Evolutionary conservation across 2,113 vertebrate genomes (phyloP).

Genomic region (Fulica atra): DNA sequence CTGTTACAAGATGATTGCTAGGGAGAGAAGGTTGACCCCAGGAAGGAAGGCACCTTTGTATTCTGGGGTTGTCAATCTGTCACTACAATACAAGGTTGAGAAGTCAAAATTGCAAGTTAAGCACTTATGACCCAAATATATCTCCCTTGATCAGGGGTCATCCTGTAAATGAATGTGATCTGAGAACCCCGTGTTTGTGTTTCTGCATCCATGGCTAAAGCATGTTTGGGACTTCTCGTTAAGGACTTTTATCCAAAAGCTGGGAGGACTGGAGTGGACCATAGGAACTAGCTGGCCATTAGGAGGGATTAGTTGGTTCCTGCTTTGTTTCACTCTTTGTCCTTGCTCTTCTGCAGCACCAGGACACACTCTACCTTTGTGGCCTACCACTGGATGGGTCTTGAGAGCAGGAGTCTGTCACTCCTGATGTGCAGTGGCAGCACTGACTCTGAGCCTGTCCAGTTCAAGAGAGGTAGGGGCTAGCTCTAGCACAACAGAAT

Average conservation of each 20-base stretch:
- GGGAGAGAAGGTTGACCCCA: not conserved
- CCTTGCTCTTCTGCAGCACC: not conserved
- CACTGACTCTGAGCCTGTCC: not conserved
- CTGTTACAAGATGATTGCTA: not conserved
- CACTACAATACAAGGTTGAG: not conserved
- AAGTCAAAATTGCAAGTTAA: not conserved
- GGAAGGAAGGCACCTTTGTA: not conserved
- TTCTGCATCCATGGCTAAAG: not conserved
- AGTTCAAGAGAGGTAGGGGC: not conserved
- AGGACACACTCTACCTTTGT: not conserved
- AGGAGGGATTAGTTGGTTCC: not conserved
- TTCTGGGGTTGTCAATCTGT: not conserved
- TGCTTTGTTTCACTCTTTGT: not conserved
- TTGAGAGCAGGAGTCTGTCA: not conserved
- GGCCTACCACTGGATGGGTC: not conserved
- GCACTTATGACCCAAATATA: accelerated
- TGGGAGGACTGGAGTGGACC: not conserved
- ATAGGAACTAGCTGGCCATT: not conserved
- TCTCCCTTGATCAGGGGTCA: not conserved
- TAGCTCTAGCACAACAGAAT: not conserved
- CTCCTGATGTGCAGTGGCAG: not conserved
- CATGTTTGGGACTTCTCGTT: not conserved
- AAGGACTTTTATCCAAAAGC: not conserved
- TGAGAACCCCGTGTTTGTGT: not conserved
- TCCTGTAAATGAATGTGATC: not conserved